These are phyloP conservation scores for Drosophila rhopaloa DNA, from an alignment of 1,140 invertebrate genomes.

Conservation along the genomic window DNA sequence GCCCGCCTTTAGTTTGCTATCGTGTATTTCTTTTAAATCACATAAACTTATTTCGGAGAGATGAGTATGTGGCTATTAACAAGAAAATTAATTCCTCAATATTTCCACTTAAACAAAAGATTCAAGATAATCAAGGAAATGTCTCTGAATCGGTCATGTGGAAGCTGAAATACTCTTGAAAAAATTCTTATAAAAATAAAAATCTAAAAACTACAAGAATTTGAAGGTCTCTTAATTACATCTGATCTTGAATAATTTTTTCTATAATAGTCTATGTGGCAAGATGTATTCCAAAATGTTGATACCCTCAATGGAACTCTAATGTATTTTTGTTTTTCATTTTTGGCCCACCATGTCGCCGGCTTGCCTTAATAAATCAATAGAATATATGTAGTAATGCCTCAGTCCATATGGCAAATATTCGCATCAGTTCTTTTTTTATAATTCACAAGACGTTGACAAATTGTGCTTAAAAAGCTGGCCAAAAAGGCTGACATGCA, in stretches of 20 bases:
- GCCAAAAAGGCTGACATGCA: slow-evolving; percentile 45
- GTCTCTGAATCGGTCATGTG: not conserved
- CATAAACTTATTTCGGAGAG: slow-evolving; percentile 50
- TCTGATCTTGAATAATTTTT: not conserved
- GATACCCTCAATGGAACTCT: not conserved
- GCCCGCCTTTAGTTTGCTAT: slow-evolving; percentile 10
- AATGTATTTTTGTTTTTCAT: slow-evolving; percentile 27
- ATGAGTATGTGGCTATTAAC: slow-evolving; percentile 68
- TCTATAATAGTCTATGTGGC: not conserved
- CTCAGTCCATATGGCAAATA: slow-evolving; percentile 3
- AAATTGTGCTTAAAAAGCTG: slow-evolving; percentile 56
- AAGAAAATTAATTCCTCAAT: slow-evolving; percentile 59
- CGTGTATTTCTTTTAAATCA: slow-evolving; percentile 45
- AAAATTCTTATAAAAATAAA: not conserved
- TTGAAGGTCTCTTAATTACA: not conserved
- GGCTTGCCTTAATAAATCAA: slow-evolving; percentile 58
- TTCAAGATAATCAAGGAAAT: slow-evolving; percentile 13
- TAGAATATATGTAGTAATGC: slow-evolving; percentile 20
- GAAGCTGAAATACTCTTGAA: slow-evolving; percentile 41
- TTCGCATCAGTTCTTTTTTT: slow-evolving; percentile 14
- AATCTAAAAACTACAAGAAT: not conserved
- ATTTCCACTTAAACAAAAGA: slow-evolving; percentile 46
- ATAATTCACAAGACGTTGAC: slow-evolving; percentile 48
- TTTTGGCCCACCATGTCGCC: slow-evolving; percentile 35
- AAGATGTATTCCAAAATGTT: slow-evolving; percentile 16